phyloP scores from a whole-genome alignment of 2,888 invertebrate genomes.

The Tigriopus californicus region DNA sequence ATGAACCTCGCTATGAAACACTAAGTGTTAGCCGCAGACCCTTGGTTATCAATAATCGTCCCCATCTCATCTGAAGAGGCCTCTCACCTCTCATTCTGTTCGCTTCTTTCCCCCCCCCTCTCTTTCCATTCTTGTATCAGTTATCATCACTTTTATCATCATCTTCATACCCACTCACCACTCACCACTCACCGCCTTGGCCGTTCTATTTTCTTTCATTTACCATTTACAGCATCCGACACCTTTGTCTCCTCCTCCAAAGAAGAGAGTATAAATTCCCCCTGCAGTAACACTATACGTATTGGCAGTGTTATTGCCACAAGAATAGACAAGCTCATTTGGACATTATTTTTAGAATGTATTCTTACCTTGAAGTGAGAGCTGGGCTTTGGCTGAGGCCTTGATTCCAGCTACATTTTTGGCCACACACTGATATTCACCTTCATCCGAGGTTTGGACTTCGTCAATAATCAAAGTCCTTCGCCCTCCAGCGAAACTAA shows the following conservation, averaged over 20 bases:
- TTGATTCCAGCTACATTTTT: constrained; percentile 2
- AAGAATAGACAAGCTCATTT: background rate
- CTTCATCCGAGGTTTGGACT: background rate
- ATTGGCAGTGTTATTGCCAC: background rate
- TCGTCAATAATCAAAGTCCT: background rate
- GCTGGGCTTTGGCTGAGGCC: background rate
- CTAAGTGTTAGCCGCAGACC: too few relatives aligned
- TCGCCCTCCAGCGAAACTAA: background rate
- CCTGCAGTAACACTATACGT: background rate
- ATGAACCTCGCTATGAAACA: too few relatives aligned
- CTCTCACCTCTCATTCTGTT: too few relatives aligned
- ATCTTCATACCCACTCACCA: too few relatives aligned
- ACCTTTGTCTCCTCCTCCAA: too few relatives aligned
- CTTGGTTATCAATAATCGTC: too few relatives aligned
- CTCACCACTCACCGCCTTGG: too few relatives aligned
- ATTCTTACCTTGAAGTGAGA: background rate
- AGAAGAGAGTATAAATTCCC: background rate
- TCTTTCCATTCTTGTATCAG: too few relatives aligned
- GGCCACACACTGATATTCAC: constrained; percentile 2
- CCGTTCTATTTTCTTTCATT: too few relatives aligned
- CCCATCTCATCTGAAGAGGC: too few relatives aligned
- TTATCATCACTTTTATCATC: too few relatives aligned
- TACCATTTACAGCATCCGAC: background rate
- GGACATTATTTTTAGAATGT: background rate
- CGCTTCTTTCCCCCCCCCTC: too few relatives aligned